Percentiles rank a stretch among this genome's conserved stretches.
phyloP scores from a whole-genome alignment of 2,113 vertebrate genomes.

The Clupea harengus region DNA sequence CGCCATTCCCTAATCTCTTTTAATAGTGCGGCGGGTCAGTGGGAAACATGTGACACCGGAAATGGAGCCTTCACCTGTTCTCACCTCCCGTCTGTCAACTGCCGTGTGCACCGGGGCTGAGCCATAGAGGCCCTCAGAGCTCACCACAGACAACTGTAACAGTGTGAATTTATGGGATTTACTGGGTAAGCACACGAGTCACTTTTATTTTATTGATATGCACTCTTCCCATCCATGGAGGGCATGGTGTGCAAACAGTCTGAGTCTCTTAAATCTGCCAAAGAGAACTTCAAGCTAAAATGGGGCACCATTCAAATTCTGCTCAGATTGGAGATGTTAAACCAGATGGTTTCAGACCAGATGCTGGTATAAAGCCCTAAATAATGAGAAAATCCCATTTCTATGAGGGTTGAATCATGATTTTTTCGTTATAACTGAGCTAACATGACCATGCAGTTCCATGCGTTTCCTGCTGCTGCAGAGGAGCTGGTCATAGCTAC shows the following conservation, averaged over 20 bases:
- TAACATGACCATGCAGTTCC: not conserved
- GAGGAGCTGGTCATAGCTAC: not conserved
- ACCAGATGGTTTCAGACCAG: not conserved
- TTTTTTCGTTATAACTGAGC: not conserved
- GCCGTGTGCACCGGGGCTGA: not conserved
- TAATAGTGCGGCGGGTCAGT: not conserved
- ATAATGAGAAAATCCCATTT: not conserved
- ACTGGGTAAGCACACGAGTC: not conserved
- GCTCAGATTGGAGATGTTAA: not conserved
- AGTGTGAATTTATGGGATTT: not conserved
- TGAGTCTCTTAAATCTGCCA: not conserved
- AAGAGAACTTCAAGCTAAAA: not conserved
- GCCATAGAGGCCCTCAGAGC: not conserved
- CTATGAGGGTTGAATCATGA: not conserved
- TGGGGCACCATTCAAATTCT: not conserved
- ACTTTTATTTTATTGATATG: not conserved
- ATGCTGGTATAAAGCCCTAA: too few species aligned
- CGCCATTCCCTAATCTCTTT: not conserved
- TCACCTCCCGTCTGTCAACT: not conserved
- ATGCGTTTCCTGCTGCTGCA: not conserved
- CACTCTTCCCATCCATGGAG: not conserved
- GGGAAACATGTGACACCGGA: conserved; percentile 21
- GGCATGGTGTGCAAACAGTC: not conserved
- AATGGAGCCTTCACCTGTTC: conserved; percentile 32
- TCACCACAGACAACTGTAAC: not conserved